Evolutionary conservation across 2,888 invertebrate genomes (phyloP).

Genomic region (Furcula furcula): DNA sequence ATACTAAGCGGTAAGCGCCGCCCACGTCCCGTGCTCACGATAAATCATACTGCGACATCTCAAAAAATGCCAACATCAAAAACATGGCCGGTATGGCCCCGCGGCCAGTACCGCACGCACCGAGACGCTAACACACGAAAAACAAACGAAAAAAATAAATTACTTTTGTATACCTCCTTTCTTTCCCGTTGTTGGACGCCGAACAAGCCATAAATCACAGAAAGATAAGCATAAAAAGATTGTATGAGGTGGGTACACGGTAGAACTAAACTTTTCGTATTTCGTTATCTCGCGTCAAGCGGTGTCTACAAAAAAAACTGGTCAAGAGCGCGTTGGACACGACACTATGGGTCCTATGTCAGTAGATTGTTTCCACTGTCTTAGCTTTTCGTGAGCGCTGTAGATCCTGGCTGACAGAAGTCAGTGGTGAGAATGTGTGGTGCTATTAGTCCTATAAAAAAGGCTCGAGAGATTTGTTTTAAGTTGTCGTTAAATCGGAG

Average conservation of each 20-base stretch:
- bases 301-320: conserved; percentile 63
- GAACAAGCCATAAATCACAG: conserved; percentile 79
- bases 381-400: too few relatives aligned
- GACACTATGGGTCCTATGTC: too few relatives aligned
- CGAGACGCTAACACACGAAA: conserved; percentile 77
- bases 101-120: conserved; percentile 75
- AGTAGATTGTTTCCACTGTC: too few relatives aligned
- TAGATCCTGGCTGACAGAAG: too few relatives aligned
- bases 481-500: too few relatives aligned
- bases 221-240: conserved; percentile 82
- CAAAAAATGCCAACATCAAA: conserved; percentile 80
- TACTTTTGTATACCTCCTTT: conserved; percentile 81
- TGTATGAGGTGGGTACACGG: conserved; percentile 79
- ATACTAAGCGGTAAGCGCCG: conserved; percentile 73
- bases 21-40: conserved; percentile 67
- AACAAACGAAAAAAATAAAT: conserved; percentile 81
- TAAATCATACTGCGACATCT: conserved; percentile 80
- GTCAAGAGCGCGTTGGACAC: too few relatives aligned
- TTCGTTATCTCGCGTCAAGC: conserved; percentile 73
- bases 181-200: conserved; percentile 79
- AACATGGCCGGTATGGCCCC: conserved; percentile 64
- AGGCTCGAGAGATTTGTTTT: too few relatives aligned
- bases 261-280: conserved; percentile 79
- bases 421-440: too few relatives aligned
- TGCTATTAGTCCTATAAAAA: too few relatives aligned